phyloP scores from a whole-genome alignment of 2,888 invertebrate genomes.

The Congeria kusceri region DNA sequence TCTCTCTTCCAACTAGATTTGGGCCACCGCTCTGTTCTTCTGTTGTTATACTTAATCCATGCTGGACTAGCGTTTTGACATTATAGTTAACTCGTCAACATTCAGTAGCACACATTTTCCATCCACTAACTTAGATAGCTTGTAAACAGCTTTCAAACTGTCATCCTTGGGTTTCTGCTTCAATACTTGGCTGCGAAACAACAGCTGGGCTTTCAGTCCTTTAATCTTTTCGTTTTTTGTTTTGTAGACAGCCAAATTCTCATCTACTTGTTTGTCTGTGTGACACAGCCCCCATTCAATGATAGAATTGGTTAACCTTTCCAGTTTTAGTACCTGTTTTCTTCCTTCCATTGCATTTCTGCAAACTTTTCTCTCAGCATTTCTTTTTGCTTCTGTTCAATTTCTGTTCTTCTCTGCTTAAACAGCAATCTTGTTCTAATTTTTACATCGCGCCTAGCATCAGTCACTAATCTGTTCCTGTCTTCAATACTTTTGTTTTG shows the following conservation, averaged over 20 bases:
- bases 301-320: conserved; percentile 27
- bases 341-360: conserved; percentile 31
- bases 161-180: conserved; percentile 24
- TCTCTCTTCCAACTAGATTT: conserved; percentile 21
- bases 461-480: conserved; percentile 13
- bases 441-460: conserved; percentile 32
- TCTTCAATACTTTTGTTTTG: conserved; percentile 24
- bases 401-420: conserved; percentile 42
- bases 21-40: background rate
- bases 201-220: conserved; percentile 37
- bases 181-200: conserved; percentile 36
- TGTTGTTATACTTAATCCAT: conserved; percentile 18
- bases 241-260: conserved; percentile 16
- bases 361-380: conserved; percentile 27
- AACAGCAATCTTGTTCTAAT: conserved; percentile 11
- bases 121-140: conserved; percentile 21
- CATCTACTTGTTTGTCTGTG: conserved; percentile 41
- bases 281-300: conserved; percentile 57
- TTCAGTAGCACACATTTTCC: conserved; percentile 26
- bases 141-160: conserved; percentile 13
- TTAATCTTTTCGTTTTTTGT: conserved; percentile 41
- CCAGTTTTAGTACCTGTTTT: conserved; percentile 17
- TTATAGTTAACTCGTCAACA: conserved; percentile 28
- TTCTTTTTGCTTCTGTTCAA: conserved; percentile 37
- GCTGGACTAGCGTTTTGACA: conserved; percentile 29